Conservation (phyloP, 2,888 invertebrate genomes). For the Chrysopilus asiliformis region DNA sequence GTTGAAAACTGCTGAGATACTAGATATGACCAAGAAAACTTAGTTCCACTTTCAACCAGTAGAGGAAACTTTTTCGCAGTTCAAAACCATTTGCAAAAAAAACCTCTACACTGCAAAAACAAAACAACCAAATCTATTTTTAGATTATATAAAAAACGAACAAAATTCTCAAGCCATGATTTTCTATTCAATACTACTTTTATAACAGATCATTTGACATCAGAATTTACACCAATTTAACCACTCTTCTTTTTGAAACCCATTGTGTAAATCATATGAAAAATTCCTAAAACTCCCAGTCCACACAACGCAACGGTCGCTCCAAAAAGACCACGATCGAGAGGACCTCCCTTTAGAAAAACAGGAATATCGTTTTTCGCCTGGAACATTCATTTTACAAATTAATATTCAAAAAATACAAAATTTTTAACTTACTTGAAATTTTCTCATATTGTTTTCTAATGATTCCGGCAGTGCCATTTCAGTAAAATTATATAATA, state of each 20-base stretch:
- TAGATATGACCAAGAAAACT: no score
- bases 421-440: constrained; percentile 23
- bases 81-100: no score
- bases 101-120: no score
- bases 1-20: no score
- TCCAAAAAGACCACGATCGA: constrained; percentile 30
- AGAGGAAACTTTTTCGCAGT: no score
- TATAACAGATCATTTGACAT: no score
- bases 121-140: no score
- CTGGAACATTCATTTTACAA: constrained; percentile 16
- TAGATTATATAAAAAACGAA: no score
- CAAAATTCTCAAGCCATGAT: no score
- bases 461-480: constrained; percentile 34
- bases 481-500: no score
- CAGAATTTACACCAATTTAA: background rate
- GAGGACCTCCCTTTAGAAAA: constrained; percentile 33
- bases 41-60: no score
- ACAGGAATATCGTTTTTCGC: constrained; percentile 30
- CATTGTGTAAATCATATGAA: constrained; percentile 27
- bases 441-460: constrained; percentile 27
- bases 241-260: constrained; percentile 29
- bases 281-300: constrained; percentile 26
- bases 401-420: constrained; percentile 5
- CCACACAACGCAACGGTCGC: constrained; percentile 31
- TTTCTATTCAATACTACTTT: no score